Evolutionary conservation across 1,140 invertebrate species (phyloP), one percentile per base, ranked within the genome.

Genomic region (Sycophaga agraensis): DNA sequence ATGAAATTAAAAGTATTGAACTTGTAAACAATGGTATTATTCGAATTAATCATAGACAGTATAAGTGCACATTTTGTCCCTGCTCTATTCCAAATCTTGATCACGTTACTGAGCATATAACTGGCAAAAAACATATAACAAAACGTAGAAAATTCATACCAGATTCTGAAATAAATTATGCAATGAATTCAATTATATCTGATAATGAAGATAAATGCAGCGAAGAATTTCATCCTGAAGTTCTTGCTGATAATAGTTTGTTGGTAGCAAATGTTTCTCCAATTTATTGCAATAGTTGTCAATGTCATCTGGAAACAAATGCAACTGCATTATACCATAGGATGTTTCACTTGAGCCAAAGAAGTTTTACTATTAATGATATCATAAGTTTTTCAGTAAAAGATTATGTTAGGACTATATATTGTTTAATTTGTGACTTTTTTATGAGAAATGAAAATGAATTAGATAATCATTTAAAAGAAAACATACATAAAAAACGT

Each of bases 271-370:
- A 21, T 24, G 48, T 4, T 34, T 11, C 17, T 24, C 26, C 34
- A 24, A 4, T 61, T 37, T 26, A 37, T n/a, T 62, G 59, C 16
- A 43, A 35, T 35, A 39, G 14, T 8, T 61, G 59, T 48, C 42
- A 61, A 28, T 16, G 14, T 43, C 22, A 46, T 46, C 46, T 61
- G 26, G n/a, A 46, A 61, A 19, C 50, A 9, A n/a, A 55, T 54
- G 12, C 31, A n/a, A 9, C 59, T 22, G 8, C 55, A n/a, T 40
- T 34, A 12, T 55, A 55, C 34, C 51, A 62, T 39, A 62, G n/a
- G 37, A 62, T 62, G 51, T 62, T 62, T 42, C 51, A 62, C 14
- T 55, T 55, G 37, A 62, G 59, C 35, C 43, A 55, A 40, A 55
- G 8, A 55, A 55, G 2, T 49, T n/a, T 12, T 16, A 46, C 48